These are phyloP conservation scores for Eulemur macaco DNA, from an alignment of 2,113 vertebrate species.

Conservation along the genomic window DNA sequence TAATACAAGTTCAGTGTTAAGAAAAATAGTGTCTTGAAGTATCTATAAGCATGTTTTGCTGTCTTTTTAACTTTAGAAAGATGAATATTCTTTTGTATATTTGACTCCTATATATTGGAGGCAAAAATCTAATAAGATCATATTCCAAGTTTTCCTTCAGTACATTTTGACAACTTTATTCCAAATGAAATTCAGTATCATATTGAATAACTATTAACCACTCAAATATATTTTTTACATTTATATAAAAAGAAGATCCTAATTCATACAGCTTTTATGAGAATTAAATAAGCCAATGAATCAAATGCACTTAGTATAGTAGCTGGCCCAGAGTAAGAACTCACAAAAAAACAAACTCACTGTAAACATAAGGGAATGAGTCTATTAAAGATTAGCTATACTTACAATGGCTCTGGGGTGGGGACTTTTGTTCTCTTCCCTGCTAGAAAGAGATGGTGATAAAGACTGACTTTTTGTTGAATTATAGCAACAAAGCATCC, in stretches of 20 bases:
- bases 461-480: neutral
- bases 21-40: neutral
- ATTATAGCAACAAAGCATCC: neutral
- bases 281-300: slow-evolving; percentile 2
- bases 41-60: neutral
- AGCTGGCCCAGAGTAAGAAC: neutral
- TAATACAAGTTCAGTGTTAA: neutral
- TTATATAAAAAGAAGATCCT: neutral
- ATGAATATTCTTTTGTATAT: neutral
- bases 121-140: neutral
- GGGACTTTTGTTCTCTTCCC: neutral
- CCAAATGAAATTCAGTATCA: neutral
- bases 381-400: neutral
- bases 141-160: neutral
- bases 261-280: neutral
- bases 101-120: neutral
- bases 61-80: neutral
- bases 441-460: neutral
- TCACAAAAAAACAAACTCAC: neutral
- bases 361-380: neutral
- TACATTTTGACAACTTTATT: neutral
- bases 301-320: neutral
- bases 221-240: neutral
- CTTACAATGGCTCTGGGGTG: neutral
- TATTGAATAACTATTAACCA: neutral